These are phyloP conservation scores for Notechis scutatus DNA, from an alignment of 2,113 vertebrate genomes.

Conservation along the genomic window DNA sequence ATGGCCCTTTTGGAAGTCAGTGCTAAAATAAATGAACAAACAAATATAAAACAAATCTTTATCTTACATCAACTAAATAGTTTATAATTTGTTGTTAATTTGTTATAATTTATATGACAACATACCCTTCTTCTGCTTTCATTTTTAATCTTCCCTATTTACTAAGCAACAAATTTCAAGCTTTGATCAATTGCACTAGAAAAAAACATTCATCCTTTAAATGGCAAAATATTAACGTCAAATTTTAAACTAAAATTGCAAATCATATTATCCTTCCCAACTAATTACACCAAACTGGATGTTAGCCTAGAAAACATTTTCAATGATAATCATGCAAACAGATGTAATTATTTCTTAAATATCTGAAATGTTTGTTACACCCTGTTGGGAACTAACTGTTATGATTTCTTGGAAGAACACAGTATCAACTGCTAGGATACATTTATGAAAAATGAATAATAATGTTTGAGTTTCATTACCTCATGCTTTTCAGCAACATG, in stretches of 20 bases:
- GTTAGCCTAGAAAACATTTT: not conserved
- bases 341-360: slow-evolving; percentile 23
- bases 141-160: not conserved
- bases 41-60: not conserved
- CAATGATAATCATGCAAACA: slow-evolving; percentile 8
- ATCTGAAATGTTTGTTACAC: slow-evolving; percentile 55
- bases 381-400: slow-evolving; percentile 58
- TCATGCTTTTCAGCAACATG: slow-evolving; percentile 47
- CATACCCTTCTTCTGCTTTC: not conserved
- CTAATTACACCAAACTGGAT: not conserved
- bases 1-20: not conserved
- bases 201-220: not conserved
- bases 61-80: not conserved
- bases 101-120: not conserved
- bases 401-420: slow-evolving; percentile 57
- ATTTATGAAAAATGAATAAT: slow-evolving; percentile 59
- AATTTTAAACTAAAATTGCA: not conserved
- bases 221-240: not conserved
- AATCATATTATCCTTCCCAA: not conserved
- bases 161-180: not conserved
- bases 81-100: not conserved
- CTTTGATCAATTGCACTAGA: not conserved
- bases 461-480: slow-evolving; percentile 50
- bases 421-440: slow-evolving; percentile 43
- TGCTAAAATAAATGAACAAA: not conserved